Evolutionary conservation across 2,113 vertebrate genomes (phyloP).

Genomic region (Myrmecophaga tridactyla): DNA sequence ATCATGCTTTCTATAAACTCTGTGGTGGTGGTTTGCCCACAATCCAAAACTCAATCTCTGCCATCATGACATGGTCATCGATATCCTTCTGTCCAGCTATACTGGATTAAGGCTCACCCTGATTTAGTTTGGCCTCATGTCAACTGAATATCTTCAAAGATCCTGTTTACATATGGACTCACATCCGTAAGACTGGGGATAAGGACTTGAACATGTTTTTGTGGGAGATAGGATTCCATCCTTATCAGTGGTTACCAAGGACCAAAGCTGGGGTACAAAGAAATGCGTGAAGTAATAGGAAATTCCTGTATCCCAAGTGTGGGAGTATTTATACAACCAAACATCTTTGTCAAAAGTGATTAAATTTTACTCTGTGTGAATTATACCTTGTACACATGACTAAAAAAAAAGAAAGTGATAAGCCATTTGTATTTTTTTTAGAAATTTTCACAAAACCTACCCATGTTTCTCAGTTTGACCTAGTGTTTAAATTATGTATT

Average conservation of each 20-base stretch:
- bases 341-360: neutral
- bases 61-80: too few relatives aligned
- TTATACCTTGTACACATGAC: neutral
- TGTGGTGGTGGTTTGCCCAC: too few relatives aligned
- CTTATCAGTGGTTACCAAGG: neutral
- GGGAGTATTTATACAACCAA: neutral
- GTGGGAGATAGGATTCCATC: too few relatives aligned
- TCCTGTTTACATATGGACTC: too few relatives aligned
- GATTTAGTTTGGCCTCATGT: too few relatives aligned
- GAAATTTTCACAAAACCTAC: neutral
- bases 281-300: neutral
- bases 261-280: neutral
- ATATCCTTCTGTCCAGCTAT: too few relatives aligned
- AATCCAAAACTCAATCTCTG: too few relatives aligned
- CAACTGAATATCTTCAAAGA: too few relatives aligned
- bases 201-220: too few relatives aligned
- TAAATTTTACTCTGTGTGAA: slow-evolving; percentile 4
- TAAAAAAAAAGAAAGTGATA: neutral
- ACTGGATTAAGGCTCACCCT: too few relatives aligned
- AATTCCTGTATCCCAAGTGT: neutral
- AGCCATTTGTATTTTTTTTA: neutral
- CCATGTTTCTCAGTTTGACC: neutral
- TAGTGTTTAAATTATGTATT: neutral
- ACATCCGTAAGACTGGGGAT: too few relatives aligned
- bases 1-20: too few relatives aligned